Evolutionary conservation across 2,113 vertebrate species (phyloP), one percentile per base, ranked within the genome.

Genomic region (Progne subis): DNA sequence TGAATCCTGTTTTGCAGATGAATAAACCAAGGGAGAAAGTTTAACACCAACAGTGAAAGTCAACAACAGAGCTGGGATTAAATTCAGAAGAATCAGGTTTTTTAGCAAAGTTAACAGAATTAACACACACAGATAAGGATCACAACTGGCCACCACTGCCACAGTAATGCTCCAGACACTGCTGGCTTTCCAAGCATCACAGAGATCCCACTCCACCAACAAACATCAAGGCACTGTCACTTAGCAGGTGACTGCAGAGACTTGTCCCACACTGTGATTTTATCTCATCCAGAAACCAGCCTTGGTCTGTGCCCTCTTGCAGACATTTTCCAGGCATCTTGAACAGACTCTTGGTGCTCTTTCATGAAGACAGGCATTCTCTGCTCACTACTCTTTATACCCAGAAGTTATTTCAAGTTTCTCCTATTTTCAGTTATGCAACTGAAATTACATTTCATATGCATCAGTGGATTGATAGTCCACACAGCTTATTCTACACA

Each of bases 1-100:
- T 91, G n/a, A 92, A 95, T 92, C 74, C 49, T 80, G 61, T 82
- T 95, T 87, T 68, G 50, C 81, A 94, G 91, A 94, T 69, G 86
- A 82, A 84, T 79, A 91, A 94, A 61, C 64, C 1, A 1, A 91
- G 53, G 61, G 65, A 83, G 46, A 91, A 94, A 79, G 57, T 69
- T 72, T 65, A 88, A 94, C 3, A 5, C 65, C 68, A 90, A 53
- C 41, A 70, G 21, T 68, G 55, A 65, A 88, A 94, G 64, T 71
- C 47, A 71, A 63, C 69, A 64, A 69, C 77, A 91, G 81, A 82
- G 31, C n/a, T 72, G 71, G 86, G 53, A 89, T 88, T 75, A 76
- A 26, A 64, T 52, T 52, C 18, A 84, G 31, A 78, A 86, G 44
- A 86, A 81, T 56, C 16, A 2, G 11, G 4, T 3, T 47, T 88